These are phyloP conservation scores for Chymomyza fuscimana DNA, from an alignment of 2,888 invertebrate species.

Conservation along the genomic window DNA sequence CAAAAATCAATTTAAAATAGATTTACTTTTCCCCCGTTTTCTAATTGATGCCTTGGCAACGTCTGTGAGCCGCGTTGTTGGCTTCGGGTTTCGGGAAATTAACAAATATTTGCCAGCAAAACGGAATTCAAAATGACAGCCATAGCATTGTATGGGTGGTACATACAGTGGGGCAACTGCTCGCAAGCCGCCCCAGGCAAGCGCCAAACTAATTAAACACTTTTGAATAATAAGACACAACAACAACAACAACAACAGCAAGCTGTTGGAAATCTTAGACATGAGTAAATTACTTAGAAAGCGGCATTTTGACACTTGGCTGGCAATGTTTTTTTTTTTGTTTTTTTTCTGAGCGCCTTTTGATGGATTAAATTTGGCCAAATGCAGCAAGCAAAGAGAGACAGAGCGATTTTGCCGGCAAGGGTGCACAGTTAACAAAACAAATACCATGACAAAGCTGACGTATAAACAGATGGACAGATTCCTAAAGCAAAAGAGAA, in stretches of 20 bases:
- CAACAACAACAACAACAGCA: slow-evolving; percentile 20
- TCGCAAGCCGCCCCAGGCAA: background rate
- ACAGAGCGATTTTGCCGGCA: background rate
- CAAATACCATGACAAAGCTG: background rate
- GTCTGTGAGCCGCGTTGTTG: background rate
- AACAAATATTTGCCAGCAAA: slow-evolving; percentile 68
- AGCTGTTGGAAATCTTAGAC: slow-evolving; percentile 30
- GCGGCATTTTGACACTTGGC: slow-evolving; percentile 66
- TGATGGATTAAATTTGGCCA: slow-evolving; percentile 22
- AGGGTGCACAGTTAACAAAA: background rate
- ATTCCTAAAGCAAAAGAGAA: background rate
- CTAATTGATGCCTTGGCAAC: slow-evolving; percentile 55
- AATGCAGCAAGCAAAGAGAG: slow-evolving; percentile 11
- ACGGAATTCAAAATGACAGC: slow-evolving; percentile 11
- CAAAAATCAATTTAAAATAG: slow-evolving; percentile 72
- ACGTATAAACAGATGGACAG: background rate
- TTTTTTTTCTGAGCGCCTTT: slow-evolving; percentile 13
- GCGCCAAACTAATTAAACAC: slow-evolving; percentile 51
- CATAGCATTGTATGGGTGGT: background rate
- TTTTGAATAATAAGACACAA: slow-evolving; percentile 41
- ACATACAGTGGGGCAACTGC: background rate
- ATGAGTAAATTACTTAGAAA: slow-evolving; percentile 63
- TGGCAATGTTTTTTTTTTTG: slow-evolving; percentile 33
- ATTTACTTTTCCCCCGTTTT: slow-evolving; percentile 52
- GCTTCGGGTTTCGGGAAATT: slow-evolving; percentile 33